Percentiles rank a stretch among this genome's conserved stretches.
phyloP scores from a whole-genome alignment of 2,113 vertebrate genomes.

The Osmerus eperlanus region DNA sequence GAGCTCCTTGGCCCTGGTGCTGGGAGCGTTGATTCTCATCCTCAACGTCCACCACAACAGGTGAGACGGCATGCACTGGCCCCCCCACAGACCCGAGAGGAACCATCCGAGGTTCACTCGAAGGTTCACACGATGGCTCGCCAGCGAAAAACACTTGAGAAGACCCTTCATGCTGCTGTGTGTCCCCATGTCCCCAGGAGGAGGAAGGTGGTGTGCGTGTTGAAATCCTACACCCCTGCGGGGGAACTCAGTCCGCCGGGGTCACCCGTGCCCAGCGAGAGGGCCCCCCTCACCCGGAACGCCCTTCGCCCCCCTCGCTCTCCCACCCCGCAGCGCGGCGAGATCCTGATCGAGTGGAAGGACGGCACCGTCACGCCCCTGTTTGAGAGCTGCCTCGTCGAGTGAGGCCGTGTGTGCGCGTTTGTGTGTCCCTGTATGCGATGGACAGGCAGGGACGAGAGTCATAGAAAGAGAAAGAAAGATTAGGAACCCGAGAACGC shows the following conservation, averaged over 20 bases:
- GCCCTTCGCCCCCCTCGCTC: slow-evolving; percentile 64
- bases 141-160: no score
- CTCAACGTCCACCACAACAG: slow-evolving; percentile 80
- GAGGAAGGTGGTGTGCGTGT: slow-evolving; percentile 76
- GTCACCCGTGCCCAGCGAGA: slow-evolving; percentile 63
- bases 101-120: neutral
- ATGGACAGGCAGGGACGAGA: neutral
- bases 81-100: neutral
- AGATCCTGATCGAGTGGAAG: slow-evolving; percentile 85
- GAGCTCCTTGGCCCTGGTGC: slow-evolving; percentile 78
- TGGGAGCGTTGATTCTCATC: slow-evolving; percentile 79
- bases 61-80: slow-evolving; percentile 56
- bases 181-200: slow-evolving; percentile 56
- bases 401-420: neutral
- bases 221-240: slow-evolving; percentile 68
- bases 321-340: slow-evolving; percentile 70
- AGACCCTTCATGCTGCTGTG: no score
- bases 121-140: no score
- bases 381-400: slow-evolving; percentile 66
- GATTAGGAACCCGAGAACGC: neutral
- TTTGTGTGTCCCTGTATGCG: neutral
- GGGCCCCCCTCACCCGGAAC: slow-evolving; percentile 65
- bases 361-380: slow-evolving; percentile 80
- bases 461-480: neutral
- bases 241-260: slow-evolving; percentile 56